Percentiles rank a stretch among this genome's conserved stretches.
phyloP scores from a whole-genome alignment of 2,888 invertebrate genomes.

The Sarcophaga carnaria region DNA sequence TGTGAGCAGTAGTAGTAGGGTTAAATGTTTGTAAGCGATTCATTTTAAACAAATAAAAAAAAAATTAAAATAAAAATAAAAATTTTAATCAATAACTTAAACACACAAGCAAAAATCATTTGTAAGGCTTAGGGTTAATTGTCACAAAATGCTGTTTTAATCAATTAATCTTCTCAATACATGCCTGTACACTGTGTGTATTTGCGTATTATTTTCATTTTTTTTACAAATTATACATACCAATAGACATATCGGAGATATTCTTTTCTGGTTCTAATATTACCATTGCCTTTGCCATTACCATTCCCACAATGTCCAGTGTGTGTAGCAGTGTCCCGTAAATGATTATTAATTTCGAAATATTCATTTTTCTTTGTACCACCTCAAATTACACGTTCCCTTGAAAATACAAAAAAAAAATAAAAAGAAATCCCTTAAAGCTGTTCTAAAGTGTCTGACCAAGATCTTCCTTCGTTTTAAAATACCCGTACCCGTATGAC shows the following conservation, averaged over 20 bases:
- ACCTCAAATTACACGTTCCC: slow-evolving; percentile 51
- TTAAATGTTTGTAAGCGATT: no score
- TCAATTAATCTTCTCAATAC: not conserved
- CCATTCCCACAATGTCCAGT: not conserved
- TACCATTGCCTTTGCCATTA: slow-evolving; percentile 38
- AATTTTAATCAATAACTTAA: no score
- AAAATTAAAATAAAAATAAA: no score
- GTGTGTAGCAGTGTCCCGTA: slow-evolving; percentile 15
- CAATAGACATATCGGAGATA: slow-evolving; percentile 76
- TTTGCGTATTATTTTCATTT: not conserved
- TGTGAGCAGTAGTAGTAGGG: no score
- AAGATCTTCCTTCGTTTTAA: slow-evolving; percentile 17
- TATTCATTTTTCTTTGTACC: slow-evolving; percentile 48
- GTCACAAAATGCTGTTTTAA: not conserved
- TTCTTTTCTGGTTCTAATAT: slow-evolving; percentile 71
- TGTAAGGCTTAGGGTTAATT: no score
- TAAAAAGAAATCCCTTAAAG: not conserved
- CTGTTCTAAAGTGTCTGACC: slow-evolving; percentile 45
- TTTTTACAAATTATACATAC: slow-evolving; percentile 61
- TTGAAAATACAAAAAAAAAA: no score
- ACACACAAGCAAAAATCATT: no score
- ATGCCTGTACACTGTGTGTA: no score
- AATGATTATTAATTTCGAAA: slow-evolving; percentile 53
- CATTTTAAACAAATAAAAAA: no score
- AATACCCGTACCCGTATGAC: not conserved